Evolutionary conservation across 2,113 vertebrate genomes (phyloP).

Genomic region (Cyprinodon brontotheroides): DNA sequence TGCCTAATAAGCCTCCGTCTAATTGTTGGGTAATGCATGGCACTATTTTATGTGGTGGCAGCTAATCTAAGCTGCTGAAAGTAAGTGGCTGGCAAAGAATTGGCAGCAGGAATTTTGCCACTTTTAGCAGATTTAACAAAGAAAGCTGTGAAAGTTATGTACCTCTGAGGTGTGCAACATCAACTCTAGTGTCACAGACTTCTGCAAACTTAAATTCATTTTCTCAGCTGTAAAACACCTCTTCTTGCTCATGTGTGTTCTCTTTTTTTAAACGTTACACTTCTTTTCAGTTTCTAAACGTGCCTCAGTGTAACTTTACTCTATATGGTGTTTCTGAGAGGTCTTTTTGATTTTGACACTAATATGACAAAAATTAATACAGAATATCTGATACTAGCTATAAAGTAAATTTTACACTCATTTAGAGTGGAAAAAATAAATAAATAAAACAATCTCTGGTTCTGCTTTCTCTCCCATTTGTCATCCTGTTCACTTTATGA

Average conservation of each 20-base stretch:
- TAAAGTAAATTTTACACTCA: too few species aligned
- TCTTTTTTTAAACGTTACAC: constrained; percentile 25
- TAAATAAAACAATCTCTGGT: too few species aligned
- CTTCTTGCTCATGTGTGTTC: constrained; percentile 1
- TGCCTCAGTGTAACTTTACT: too few species aligned
- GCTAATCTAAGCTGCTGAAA: constrained; percentile 65
- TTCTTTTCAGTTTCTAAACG: constrained; percentile 5
- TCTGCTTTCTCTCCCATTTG: too few species aligned
- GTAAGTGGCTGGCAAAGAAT: constrained; percentile 38
- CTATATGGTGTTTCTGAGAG: too few species aligned
- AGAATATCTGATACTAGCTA: too few species aligned
- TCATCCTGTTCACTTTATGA: too few species aligned
- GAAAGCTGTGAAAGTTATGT: constrained; percentile 16
- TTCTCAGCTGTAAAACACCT: constrained; percentile 27
- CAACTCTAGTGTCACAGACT: neutral
- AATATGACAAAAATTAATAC: too few species aligned
- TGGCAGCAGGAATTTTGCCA: constrained; percentile 52
- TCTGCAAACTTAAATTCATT: neutral
- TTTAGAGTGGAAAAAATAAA: too few species aligned
- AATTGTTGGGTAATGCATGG: constrained; percentile 81
- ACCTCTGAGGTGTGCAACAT: neutral
- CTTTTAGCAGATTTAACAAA: constrained; percentile 30
- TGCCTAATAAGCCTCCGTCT: constrained; percentile 77
- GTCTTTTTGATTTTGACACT: neutral
- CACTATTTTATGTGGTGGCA: constrained; percentile 71